Evolutionary conservation across 2,888 invertebrate genomes (phyloP), one percentile per base, ranked within the genome.

Genomic region (Eurois occulta): DNA sequence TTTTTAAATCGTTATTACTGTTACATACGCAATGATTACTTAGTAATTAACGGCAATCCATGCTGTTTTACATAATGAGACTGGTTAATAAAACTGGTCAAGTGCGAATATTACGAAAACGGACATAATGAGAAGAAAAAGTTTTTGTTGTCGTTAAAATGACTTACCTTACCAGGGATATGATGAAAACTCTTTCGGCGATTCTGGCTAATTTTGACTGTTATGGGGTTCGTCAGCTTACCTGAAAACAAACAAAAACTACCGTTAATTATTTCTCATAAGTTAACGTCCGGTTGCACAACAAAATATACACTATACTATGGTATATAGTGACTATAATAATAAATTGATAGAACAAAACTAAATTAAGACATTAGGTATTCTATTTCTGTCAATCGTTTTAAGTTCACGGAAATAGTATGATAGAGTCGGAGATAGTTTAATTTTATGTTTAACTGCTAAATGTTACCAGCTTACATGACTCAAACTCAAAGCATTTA

Each of bases 1-100:
- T 80, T 86, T 86, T 86, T 78, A 79, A 83, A 81, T 70, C 69
- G 72, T 78, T 86, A 84, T 80, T 78, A 83, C 76, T 58, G 18
- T 60, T 70, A 62, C 32, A 43, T 52, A 48, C 66, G 62, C 66
- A 77, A 78, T 77, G 65, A 77, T 69, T 41, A 62, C 70, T 55
- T 24, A 28, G 32, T 80, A 77, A 80, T 80, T 60, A 80, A 64
- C 62, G 11, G 76, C 62, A 76, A 80, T 72, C 13, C 46, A 24
- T n/a, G 69, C n/a, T 60, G n/a, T 65, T 84, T 68, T 72, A 76
- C 66, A 62, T 75, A 79, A 73, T 65, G 71, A 77, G 58, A 65
- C 70, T 10, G n/a, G 68, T 58, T 75, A 66, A 72, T 72, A 69
- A 77, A 77, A 72, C 32, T 58, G 55, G 52, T n/a, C 21, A 64